Conservation (phyloP, 2,797 vertebrate species). For the Eulemur coronatus region DNA sequence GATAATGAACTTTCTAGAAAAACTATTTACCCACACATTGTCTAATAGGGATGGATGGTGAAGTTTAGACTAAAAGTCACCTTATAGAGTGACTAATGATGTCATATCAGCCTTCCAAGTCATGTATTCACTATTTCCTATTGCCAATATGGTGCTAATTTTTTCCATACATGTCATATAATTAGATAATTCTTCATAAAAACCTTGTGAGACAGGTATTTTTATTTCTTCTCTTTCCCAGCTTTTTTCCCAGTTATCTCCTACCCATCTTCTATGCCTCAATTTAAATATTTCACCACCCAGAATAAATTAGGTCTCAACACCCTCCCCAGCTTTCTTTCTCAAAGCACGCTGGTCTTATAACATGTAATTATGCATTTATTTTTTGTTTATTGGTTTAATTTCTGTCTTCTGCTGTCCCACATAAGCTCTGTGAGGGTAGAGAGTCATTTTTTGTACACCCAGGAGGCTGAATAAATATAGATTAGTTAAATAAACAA, state of each 20-base stretch:
- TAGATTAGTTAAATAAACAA: constrained; percentile 15
- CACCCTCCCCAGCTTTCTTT: not conserved
- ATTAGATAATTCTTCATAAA: not conserved
- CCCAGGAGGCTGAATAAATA: not conserved
- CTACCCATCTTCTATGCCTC: not conserved
- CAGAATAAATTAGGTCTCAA: not conserved
- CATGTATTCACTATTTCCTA: not conserved
- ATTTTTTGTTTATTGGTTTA: not conserved
- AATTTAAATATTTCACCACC: not conserved
- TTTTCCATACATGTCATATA: not conserved
- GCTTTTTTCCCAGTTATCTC: not conserved
- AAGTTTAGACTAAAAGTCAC: not conserved
- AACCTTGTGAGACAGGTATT: not conserved
- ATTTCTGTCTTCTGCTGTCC: not conserved
- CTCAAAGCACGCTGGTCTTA: not conserved
- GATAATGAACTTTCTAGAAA: constrained; percentile 23
- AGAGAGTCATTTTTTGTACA: not conserved
- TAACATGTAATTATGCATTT: not conserved
- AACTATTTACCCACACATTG: not conserved
- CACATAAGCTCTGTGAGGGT: not conserved
- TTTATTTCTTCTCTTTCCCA: not conserved
- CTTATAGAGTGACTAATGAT: not conserved
- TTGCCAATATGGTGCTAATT: not conserved
- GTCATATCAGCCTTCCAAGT: not conserved
- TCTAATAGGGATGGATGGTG: not conserved